These are phyloP conservation scores for Trachelus stipa DNA, from an alignment of 2,888 invertebrate species.

Conservation along the genomic window DNA sequence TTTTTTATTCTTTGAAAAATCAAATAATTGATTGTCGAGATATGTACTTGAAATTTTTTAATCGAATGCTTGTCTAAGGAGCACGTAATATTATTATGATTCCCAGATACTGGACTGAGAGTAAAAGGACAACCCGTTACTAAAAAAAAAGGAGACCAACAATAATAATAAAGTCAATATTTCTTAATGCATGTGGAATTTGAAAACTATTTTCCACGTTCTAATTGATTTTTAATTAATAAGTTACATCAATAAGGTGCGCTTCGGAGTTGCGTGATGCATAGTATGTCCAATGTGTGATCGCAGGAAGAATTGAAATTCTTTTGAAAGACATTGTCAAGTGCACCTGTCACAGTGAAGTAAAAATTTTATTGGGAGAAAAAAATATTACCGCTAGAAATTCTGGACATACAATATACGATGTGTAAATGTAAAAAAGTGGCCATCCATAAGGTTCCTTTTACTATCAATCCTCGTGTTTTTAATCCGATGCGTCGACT, in stretches of 20 bases:
- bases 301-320: too few relatives aligned
- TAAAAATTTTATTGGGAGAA: not conserved
- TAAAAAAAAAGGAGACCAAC: not conserved
- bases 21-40: not conserved
- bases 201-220: not conserved
- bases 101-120: not conserved
- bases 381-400: not conserved
- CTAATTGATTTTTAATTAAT: not conserved
- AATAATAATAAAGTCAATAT: not conserved
- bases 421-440: not conserved
- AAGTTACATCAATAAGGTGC: not conserved
- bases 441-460: not conserved
- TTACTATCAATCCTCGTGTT: conserved; percentile 7
- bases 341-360: not conserved
- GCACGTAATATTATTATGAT: not conserved
- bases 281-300: too few relatives aligned
- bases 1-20: not conserved
- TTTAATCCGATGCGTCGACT: not conserved
- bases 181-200: not conserved
- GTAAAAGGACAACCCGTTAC: not conserved
- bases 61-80: not conserved
- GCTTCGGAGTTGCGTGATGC: too few relatives aligned
- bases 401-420: not conserved
- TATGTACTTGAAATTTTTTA: not conserved
- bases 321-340: too few relatives aligned